Base-by-base conservation (phyloP, 2,113 vertebrate species). In the Psammodynastes pulverulentus region DNA sequence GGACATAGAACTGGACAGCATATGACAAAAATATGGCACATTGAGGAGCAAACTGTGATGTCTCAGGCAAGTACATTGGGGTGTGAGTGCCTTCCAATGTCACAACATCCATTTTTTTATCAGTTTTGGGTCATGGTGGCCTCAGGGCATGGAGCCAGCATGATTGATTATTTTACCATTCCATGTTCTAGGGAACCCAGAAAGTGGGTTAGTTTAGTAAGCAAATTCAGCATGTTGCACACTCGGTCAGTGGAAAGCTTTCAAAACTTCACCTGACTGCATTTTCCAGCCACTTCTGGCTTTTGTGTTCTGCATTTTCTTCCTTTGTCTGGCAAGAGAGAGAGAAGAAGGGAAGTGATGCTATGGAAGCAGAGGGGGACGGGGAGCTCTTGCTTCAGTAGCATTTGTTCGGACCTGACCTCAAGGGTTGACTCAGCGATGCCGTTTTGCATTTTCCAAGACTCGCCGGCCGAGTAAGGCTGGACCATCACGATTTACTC, bases 401-500 rank as follows among this genome's bases (percentile, higher is more conserved):
- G 2, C 26, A 29, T 29, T 43, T 56, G 21, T 54, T 52, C 6
- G 15, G 23, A 13, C 9, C 46, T 34, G 29, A 79, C 43, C 21
- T 13, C 39, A 3, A 5, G 34, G 79, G 1, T 12, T 93, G 92
- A 93, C 84, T 93, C 92, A 79, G 49, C 0, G 34, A 13, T 23
- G 34, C 49, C 23, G 12, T 43, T 79, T 46, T 85, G 17, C 26
- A 62, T 67, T 58, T 87, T 48, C n/a, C 5, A 43, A 51, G 7
- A 1, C 4, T 62, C 48, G 0, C 1, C 23, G 0, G 4, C 15
- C 6, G 21, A 19, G 9, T 39, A 5, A 43, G 3, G 62, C 5
- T 23, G 48, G 89, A 21, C 5, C 48, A 5, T 1, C 53, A 45
- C n/a, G 58, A 53, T 88, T 88, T 56, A 91, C 45, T 79, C 72